These are phyloP conservation scores for Macropodus opercularis DNA, from an alignment of 2,797 vertebrate genomes.

Conservation along the genomic window DNA sequence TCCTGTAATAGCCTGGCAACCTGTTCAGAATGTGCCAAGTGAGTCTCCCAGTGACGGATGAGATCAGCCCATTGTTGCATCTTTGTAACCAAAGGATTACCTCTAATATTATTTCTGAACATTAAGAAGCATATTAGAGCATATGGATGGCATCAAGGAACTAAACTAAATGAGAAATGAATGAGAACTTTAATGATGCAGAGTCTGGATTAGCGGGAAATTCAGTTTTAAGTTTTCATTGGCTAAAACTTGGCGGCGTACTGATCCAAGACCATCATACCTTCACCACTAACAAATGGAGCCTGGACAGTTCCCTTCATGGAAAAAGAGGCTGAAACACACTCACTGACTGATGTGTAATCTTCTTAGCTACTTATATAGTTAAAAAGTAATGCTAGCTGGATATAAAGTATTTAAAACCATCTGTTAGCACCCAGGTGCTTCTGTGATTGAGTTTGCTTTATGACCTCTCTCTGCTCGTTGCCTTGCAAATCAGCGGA, in stretches of 20 bases:
- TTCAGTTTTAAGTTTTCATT: not conserved
- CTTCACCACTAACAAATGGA: not conserved
- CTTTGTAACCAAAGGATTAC: not conserved
- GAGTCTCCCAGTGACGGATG: not conserved
- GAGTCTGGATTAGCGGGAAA: not conserved
- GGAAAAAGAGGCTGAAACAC: not conserved
- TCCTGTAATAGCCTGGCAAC: no score
- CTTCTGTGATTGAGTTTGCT: slow-evolving; percentile 21
- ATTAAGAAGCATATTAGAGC: no score
- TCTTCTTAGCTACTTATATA: not conserved
- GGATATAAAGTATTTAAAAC: not conserved
- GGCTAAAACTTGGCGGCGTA: not conserved
- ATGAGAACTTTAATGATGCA: not conserved
- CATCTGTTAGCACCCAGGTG: not conserved
- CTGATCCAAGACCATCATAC: not conserved
- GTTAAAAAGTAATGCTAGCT: not conserved
- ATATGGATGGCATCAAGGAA: not conserved
- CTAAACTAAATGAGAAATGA: not conserved
- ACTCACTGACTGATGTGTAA: not conserved
- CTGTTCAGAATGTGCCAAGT: no score
- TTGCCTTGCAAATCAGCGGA: slow-evolving; percentile 46
- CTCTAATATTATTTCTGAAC: not conserved
- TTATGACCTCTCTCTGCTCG: slow-evolving; percentile 29
- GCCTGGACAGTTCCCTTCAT: not conserved
- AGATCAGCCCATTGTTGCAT: no score